phyloP scores from a whole-genome alignment of 1,140 invertebrate genomes.

The Argopecten irradians region DNA sequence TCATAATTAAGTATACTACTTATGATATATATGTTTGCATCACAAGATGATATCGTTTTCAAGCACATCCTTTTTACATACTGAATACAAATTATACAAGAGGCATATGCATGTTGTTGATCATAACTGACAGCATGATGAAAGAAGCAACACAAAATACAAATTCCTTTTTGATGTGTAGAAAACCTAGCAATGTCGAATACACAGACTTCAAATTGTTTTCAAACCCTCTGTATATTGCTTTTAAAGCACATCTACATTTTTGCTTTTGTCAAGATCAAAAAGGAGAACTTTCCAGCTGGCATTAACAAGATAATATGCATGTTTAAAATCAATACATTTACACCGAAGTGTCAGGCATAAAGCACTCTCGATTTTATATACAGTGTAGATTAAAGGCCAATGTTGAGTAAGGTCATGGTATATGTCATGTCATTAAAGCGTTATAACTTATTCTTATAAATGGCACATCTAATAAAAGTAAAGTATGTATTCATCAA shows the following conservation, averaged over 20 bases:
- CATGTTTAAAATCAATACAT: not conserved
- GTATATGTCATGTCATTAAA: too few relatives aligned
- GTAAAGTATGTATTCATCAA: too few relatives aligned
- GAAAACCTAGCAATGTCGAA: not conserved
- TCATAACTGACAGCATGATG: too few relatives aligned
- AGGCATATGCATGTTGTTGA: too few relatives aligned
- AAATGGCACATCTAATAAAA: too few relatives aligned
- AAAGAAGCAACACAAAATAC: not conserved
- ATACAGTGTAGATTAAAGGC: not conserved
- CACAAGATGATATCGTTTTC: too few relatives aligned
- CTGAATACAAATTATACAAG: too few relatives aligned
- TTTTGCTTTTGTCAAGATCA: not conserved
- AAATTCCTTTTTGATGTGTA: not conserved
- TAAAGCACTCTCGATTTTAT: not conserved
- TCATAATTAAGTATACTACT: too few relatives aligned
- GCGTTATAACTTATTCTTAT: too few relatives aligned
- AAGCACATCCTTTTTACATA: too few relatives aligned
- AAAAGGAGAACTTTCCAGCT: not conserved
- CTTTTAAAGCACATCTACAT: not conserved
- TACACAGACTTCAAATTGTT: not conserved
- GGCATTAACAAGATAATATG: not conserved
- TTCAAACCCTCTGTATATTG: not conserved
- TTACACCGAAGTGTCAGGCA: not conserved
- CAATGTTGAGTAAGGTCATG: too few relatives aligned
- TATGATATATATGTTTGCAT: too few relatives aligned